Conservation (phyloP, 2,797 vertebrate species). For the Pseudomugil gertrudae region DNA sequence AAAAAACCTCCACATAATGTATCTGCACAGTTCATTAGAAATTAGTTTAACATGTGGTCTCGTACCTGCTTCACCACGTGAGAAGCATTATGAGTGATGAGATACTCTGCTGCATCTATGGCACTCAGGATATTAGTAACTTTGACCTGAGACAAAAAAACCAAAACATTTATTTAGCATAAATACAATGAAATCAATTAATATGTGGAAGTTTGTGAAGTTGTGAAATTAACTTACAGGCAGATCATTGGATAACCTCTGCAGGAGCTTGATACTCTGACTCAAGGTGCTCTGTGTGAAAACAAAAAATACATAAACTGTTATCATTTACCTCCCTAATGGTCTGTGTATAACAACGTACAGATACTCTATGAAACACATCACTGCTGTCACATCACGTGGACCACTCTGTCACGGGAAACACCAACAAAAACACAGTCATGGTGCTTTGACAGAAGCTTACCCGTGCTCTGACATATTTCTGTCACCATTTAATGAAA, state of each 20-base stretch:
- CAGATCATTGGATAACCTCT: slow-evolving; percentile 83
- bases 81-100: slow-evolving; percentile 88
- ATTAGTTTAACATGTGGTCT: not conserved
- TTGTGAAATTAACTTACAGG: slow-evolving; percentile 77
- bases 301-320: slow-evolving; percentile 4
- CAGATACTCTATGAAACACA: slow-evolving; percentile 9
- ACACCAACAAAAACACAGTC: slow-evolving; percentile 25
- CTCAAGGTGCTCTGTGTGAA: slow-evolving; percentile 83
- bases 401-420: slow-evolving; percentile 27
- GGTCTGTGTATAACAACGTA: not conserved
- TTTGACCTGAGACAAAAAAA: slow-evolving; percentile 81
- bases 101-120: slow-evolving; percentile 88
- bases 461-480: slow-evolving; percentile 90
- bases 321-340: not conserved
- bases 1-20: not conserved
- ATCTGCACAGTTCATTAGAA: not conserved
- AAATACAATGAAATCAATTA: not conserved
- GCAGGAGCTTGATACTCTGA: slow-evolving; percentile 84
- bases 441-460: slow-evolving; percentile 64
- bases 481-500: slow-evolving; percentile 83
- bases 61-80: slow-evolving; percentile 86
- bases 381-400: slow-evolving; percentile 24
- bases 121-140: slow-evolving; percentile 84
- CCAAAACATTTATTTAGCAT: not conserved
- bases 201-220: not conserved